A percentile compares a stretch with the other conserved stretches of the same genome.
Conservation (phyloP, 2,113 vertebrate species). For the Notarius lentiginosus region DNA sequence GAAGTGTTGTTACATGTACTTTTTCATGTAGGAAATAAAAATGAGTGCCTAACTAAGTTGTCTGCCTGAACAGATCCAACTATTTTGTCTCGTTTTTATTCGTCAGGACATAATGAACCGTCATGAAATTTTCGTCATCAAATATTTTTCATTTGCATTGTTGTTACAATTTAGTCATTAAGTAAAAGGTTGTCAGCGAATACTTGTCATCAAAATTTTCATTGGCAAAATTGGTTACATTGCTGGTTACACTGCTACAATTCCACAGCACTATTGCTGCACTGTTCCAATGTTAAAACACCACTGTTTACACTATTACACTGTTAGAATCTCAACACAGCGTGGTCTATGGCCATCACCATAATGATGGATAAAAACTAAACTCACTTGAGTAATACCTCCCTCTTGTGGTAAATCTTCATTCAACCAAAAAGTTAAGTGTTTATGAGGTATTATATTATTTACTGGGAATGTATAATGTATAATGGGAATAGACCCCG, state of each 20-base stretch:
- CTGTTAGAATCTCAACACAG: neutral
- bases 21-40: too few species aligned
- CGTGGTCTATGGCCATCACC: neutral
- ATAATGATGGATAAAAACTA: neutral
- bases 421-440: neutral
- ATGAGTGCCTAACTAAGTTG: too few species aligned
- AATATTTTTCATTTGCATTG: too few species aligned
- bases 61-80: too few species aligned
- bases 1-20: too few species aligned
- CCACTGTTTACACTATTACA: neutral
- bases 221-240: too few species aligned
- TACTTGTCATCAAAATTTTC: too few species aligned
- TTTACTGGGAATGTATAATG: neutral
- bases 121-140: too few species aligned
- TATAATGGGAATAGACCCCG: neutral
- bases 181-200: too few species aligned
- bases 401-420: constrained; percentile 8
- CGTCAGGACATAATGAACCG: too few species aligned
- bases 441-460: neutral
- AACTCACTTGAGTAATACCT: neutral
- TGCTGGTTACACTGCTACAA: neutral
- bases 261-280: neutral
- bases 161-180: too few species aligned
- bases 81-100: too few species aligned
- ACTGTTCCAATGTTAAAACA: neutral